Evolutionary conservation across 64 coral and sea anemone genomes (phyloP).

Genomic region (Pachyseris speciosa): DNA sequence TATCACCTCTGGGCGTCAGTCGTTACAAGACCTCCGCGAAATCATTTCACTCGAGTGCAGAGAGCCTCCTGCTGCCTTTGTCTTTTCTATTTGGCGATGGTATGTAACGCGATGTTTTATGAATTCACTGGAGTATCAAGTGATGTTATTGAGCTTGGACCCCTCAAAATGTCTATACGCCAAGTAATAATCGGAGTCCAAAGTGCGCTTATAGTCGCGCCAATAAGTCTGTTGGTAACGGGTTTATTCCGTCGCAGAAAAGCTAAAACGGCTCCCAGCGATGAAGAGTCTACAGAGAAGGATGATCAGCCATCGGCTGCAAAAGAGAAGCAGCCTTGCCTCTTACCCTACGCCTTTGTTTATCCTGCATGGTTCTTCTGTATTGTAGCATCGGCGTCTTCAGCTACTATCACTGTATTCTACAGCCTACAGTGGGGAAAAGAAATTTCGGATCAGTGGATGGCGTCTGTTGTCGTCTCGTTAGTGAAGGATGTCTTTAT

Average conservation of each 20-base stretch:
- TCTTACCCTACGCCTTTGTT: slow-evolving; percentile 37
- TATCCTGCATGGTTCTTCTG: slow-evolving; percentile 80
- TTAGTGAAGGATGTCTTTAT: slow-evolving; percentile 84
- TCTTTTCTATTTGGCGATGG: slow-evolving; percentile 55
- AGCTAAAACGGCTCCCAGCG: not conserved
- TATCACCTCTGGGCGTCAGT: slow-evolving; percentile 51
- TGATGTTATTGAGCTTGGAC: slow-evolving; percentile 61
- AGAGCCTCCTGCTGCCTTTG: slow-evolving; percentile 74
- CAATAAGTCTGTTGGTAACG: slow-evolving; percentile 73
- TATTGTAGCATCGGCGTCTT: not conserved
- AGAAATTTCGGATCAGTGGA: slow-evolving; percentile 78
- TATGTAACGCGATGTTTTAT: slow-evolving; percentile 85
- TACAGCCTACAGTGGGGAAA: slow-evolving; percentile 93
- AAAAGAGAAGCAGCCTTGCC: not conserved
- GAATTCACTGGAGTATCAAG: slow-evolving; percentile 30
- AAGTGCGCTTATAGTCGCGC: slow-evolving; percentile 75
- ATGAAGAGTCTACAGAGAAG: not conserved
- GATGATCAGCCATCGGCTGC: not conserved
- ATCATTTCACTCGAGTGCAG: slow-evolving; percentile 64
- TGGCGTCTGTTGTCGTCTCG: slow-evolving; percentile 69
- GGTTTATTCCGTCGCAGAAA: slow-evolving; percentile 32
- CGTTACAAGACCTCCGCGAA: slow-evolving; percentile 60
- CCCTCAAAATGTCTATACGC: slow-evolving; percentile 63
- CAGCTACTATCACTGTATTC: slow-evolving; percentile 76
- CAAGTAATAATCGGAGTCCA: slow-evolving; percentile 78